phyloP scores from a whole-genome alignment of 2,797 vertebrate genomes.

The Rhodeus uyekii region DNA sequence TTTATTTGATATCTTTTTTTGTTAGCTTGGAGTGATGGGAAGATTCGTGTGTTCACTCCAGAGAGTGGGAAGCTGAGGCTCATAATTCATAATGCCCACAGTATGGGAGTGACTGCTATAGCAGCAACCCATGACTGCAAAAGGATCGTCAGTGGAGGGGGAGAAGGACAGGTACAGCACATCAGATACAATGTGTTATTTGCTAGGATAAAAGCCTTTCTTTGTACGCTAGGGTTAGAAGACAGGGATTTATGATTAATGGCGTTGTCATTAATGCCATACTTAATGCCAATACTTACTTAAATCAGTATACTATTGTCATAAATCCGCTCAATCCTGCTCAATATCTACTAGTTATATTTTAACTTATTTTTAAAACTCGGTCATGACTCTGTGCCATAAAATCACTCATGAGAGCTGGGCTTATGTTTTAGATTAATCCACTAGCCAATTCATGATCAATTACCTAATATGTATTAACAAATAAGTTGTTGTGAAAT shows the following conservation, averaged over 20 bases:
- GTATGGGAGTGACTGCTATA: slow-evolving; percentile 82
- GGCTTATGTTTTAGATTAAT: not conserved
- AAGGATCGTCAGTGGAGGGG: slow-evolving; percentile 86
- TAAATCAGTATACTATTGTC: too few species aligned
- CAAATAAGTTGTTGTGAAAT: not conserved
- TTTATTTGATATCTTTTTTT: not conserved
- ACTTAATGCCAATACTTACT: too few species aligned
- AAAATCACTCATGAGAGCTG: not conserved
- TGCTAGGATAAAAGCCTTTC: too few species aligned
- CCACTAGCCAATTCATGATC: too few species aligned
- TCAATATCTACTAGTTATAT: too few species aligned
- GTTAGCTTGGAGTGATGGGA: slow-evolving; percentile 87
- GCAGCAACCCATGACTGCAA: slow-evolving; percentile 80
- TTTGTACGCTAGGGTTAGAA: too few species aligned
- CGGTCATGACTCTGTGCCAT: too few species aligned
- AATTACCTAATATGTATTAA: not conserved
- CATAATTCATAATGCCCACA: slow-evolving; percentile 80
- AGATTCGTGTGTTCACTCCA: slow-evolving; percentile 83
- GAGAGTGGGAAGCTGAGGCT: slow-evolving; percentile 80
- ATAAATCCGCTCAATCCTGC: too few species aligned
- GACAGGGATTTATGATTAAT: too few species aligned
- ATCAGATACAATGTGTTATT: slow-evolving; percentile 11
- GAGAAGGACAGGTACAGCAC: slow-evolving; percentile 84
- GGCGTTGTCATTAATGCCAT: too few species aligned
- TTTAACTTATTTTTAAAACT: too few species aligned